phyloP scores from a whole-genome alignment of 2,113 vertebrate genomes.

The Nannospalax galili region DNA sequence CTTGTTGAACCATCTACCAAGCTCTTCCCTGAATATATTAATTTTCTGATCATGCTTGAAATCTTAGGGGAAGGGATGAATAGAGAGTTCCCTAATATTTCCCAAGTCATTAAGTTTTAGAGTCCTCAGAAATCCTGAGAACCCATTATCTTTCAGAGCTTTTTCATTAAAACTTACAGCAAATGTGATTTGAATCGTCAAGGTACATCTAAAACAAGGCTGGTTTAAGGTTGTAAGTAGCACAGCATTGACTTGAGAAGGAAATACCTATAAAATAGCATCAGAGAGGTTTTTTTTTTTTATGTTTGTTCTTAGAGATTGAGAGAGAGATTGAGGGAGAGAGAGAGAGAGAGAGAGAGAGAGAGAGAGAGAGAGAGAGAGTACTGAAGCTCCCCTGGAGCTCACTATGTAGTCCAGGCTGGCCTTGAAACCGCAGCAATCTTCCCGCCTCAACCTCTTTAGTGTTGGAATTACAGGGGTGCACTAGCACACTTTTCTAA shows the following conservation, averaged over 20 bases:
- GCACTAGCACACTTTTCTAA: background rate
- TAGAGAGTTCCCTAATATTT: constrained; percentile 20
- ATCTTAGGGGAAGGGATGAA: background rate
- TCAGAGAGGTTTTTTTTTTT: background rate
- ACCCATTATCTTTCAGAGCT: background rate
- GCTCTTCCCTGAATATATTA: background rate
- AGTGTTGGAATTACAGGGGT: background rate
- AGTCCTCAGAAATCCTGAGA: constrained; percentile 2
- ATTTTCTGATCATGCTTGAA: constrained; percentile 43
- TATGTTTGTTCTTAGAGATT: too few relatives aligned
- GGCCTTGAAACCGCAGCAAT: background rate
- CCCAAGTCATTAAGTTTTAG: constrained; percentile 27
- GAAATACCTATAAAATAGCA: background rate
- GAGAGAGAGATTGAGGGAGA: too few relatives aligned
- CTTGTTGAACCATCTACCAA: background rate
- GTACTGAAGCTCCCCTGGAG: too few relatives aligned
- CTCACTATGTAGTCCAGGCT: background rate
- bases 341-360: too few relatives aligned
- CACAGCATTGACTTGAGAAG: background rate
- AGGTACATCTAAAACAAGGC: background rate
- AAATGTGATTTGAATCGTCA: constrained; percentile 17
- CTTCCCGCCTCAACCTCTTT: background rate
- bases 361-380: too few relatives aligned
- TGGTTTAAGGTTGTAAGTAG: background rate
- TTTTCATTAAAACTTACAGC: background rate